A percentile compares a stretch with the other conserved stretches of the same genome.
Evolutionary conservation across 1,140 invertebrate species (phyloP).

Genomic region (Hydropsyche tenuis): DNA sequence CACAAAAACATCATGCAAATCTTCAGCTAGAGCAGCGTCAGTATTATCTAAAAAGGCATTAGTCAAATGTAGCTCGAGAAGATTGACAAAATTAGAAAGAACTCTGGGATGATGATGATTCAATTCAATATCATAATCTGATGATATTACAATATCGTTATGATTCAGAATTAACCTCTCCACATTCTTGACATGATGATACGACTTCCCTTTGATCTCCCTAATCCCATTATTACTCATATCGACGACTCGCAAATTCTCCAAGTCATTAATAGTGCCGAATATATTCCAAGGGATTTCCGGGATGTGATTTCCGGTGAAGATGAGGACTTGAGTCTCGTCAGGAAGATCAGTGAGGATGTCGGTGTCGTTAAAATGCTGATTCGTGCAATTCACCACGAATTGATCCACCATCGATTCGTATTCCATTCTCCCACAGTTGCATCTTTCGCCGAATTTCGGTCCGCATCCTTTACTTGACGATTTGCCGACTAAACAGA

Average conservation of each 20-base stretch:
- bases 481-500: background rate
- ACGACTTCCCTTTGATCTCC: slow-evolving; percentile 78
- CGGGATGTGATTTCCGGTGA: slow-evolving; percentile 73
- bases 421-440: slow-evolving; percentile 64
- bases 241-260: slow-evolving; percentile 72
- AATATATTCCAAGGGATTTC: slow-evolving; percentile 77
- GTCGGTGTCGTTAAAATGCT: slow-evolving; percentile 65
- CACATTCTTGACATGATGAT: slow-evolving; percentile 76
- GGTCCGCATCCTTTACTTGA: slow-evolving; percentile 54
- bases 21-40: slow-evolving; percentile 67
- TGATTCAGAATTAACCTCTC: slow-evolving; percentile 77
- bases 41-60: slow-evolving; percentile 77
- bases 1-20: slow-evolving; percentile 76
- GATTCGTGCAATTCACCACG: slow-evolving; percentile 77
- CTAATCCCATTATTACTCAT: slow-evolving; percentile 80
- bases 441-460: slow-evolving; percentile 62
- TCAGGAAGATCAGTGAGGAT: slow-evolving; percentile 70
- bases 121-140: slow-evolving; percentile 61
- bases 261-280: slow-evolving; percentile 67
- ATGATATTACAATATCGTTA: slow-evolving; percentile 72
- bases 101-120: slow-evolving; percentile 74
- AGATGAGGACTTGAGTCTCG: slow-evolving; percentile 75
- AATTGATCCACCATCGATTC: slow-evolving; percentile 62
- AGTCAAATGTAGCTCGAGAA: slow-evolving; percentile 76
- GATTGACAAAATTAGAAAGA: slow-evolving; percentile 79